Evolutionary conservation across 2,113 vertebrate species (phyloP).

Genomic region (Gorsachius goisagi): DNA sequence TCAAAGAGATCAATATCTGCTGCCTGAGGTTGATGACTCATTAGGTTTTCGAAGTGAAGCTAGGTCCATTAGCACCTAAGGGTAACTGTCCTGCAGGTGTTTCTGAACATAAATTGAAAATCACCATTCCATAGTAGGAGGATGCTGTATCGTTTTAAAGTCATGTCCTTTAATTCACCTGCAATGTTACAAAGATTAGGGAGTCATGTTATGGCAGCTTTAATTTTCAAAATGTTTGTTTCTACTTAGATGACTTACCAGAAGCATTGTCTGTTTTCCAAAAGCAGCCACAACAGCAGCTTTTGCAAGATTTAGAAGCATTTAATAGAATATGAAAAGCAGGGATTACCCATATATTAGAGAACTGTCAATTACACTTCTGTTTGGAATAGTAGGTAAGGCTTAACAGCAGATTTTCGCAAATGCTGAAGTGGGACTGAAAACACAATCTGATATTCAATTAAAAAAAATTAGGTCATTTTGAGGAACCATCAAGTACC

Average conservation of each 20-base stretch:
- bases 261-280: neutral
- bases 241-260: slow-evolving; percentile 17
- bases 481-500: neutral
- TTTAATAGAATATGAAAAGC: slow-evolving; percentile 49
- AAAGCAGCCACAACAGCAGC: neutral
- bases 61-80: neutral
- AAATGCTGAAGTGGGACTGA: slow-evolving; percentile 5
- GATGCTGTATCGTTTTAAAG: neutral
- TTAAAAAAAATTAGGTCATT: slow-evolving; percentile 53
- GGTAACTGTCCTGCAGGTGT: neutral
- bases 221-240: slow-evolving; percentile 27
- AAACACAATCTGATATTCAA: slow-evolving; percentile 20
- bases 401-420: slow-evolving; percentile 25
- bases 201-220: slow-evolving; percentile 17
- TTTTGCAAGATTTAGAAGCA: slow-evolving; percentile 17
- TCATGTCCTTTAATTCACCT: slow-evolving; percentile 28
- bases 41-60: slow-evolving; percentile 1
- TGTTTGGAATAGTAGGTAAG: slow-evolving; percentile 24
- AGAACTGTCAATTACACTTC: slow-evolving; percentile 37
- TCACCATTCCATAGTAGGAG: neutral
- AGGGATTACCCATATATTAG: slow-evolving; percentile 1
- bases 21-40: neutral
- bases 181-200: slow-evolving; percentile 16
- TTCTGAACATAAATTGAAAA: slow-evolving; percentile 11
- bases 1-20: slow-evolving; percentile 5